A percentile compares a stretch with the other conserved stretches of the same genome.
Evolutionary conservation across 2,888 invertebrate species (phyloP).

Genomic region (Zaprionus obscuricornis): DNA sequence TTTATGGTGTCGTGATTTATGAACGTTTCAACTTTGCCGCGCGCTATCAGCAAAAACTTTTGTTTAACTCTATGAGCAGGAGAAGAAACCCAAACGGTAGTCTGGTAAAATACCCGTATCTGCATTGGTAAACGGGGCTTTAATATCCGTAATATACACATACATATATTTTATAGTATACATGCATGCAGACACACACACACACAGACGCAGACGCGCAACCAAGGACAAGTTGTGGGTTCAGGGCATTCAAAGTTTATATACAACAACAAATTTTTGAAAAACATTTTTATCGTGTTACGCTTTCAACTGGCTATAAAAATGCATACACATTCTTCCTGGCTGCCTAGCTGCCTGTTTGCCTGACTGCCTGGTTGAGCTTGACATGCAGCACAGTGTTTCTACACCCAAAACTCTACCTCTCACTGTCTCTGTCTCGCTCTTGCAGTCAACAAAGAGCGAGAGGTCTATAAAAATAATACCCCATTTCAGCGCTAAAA

Average conservation of each 20-base stretch:
- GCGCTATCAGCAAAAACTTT: constrained; percentile 75
- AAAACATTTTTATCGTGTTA: constrained; percentile 76
- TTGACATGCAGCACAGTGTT: constrained; percentile 53
- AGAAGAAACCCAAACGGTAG: constrained; percentile 9
- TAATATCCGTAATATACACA: constrained; percentile 50
- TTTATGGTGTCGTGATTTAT: constrained; percentile 76
- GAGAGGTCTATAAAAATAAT: constrained; percentile 59
- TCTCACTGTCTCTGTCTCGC: not conserved
- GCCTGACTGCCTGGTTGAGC: constrained; percentile 16
- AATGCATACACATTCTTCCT: constrained; percentile 55
- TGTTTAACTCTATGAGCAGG: constrained; percentile 39
- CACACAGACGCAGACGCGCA: constrained; percentile 7
- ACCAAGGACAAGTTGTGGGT: constrained; percentile 66
- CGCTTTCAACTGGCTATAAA: constrained; percentile 75
- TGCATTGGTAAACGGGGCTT: constrained; percentile 54
- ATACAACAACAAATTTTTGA: constrained; percentile 57
- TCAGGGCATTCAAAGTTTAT: constrained; percentile 63
- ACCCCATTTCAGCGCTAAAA: constrained; percentile 58
- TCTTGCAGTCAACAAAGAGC: not conserved
- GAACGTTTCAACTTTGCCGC: constrained; percentile 74
- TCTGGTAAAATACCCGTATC: constrained; percentile 44
- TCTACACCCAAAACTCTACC: too few species aligned
- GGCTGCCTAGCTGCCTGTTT: constrained; percentile 18
- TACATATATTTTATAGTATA: too few species aligned
- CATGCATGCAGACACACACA: too few species aligned